Conservation (phyloP, 2,113 vertebrate genomes). For the Scortum barcoo region DNA sequence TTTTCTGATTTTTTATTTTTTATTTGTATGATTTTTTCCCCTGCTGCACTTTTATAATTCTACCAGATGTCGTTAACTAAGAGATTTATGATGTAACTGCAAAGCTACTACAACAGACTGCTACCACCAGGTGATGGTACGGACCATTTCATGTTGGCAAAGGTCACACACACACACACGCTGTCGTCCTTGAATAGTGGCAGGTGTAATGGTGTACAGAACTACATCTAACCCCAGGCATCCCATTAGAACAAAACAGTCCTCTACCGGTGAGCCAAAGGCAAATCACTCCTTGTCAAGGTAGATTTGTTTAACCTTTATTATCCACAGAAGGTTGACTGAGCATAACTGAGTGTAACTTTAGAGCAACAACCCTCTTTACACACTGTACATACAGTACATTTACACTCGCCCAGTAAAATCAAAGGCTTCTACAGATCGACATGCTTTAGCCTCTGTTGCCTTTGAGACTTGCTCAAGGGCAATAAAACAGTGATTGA, state of each 20-base stretch:
- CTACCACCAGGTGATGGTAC: constrained; percentile 19
- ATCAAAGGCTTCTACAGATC: background rate
- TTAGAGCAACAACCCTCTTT: background rate
- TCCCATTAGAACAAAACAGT: constrained; percentile 22
- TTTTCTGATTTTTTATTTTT: background rate
- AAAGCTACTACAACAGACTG: background rate
- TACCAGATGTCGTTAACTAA: background rate
- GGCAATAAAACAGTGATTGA: background rate
- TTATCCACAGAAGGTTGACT: background rate
- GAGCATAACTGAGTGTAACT: background rate
- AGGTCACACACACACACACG: constrained; percentile 22
- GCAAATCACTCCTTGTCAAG: constrained; percentile 30
- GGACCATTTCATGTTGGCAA: background rate
- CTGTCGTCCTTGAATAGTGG: constrained; percentile 24
- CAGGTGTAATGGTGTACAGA: constrained; percentile 14
- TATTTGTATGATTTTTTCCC: background rate
- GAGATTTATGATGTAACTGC: background rate
- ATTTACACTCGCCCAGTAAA: background rate
- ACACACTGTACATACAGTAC: background rate
- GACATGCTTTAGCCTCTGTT: background rate
- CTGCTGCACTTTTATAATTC: background rate
- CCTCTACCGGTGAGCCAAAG: constrained; percentile 7
- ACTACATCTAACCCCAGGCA: constrained; percentile 5
- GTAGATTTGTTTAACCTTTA: constrained; percentile 26
- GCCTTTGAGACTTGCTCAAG: background rate